Evolutionary conservation across 2,797 vertebrate species (phyloP), one percentile per base, ranked within the genome.

Genomic region (Heterohyrax brucei): DNA sequence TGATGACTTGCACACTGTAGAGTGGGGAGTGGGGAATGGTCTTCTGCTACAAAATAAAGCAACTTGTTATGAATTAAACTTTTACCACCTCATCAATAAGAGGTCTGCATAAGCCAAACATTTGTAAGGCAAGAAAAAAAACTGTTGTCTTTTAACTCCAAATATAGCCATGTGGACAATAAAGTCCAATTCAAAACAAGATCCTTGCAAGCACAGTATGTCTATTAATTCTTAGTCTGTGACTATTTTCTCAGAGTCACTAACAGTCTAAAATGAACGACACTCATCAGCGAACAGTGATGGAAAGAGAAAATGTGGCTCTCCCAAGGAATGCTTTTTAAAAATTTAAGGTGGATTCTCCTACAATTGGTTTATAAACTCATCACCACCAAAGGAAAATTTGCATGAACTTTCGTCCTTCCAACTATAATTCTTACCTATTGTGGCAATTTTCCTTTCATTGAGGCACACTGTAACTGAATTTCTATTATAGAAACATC

Each of bases 331-430:
- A 30, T 53, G 16, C 4, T 83, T 59, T 92, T 92, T 30, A n/a
- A 73, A 94, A 94, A 64, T 73, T 80, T n/a, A 79, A 82, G 89
- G 48, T 1, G 73, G 48, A 53, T 86, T 73, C 82, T 46, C 46
- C 26, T 22, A 72, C 28, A 89, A 87, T 82, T 75, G 84, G 13
- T 79, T 56, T 59, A 76, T 91, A 80, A 89, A 77, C 16, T 5
- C 44, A 82, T 19, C 16, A 8, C n/a, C 19, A 82, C 9, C 19
- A 16, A 79, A 16, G 28, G 16, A 80, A 92, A 83, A 9, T 53
- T 77, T 89, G 5, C 44, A 21, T 66, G 50, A 77, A 48, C 14
- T 88, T 64, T 78, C n/a, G 10, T 83, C 39, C 22, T 87, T 33
- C 77, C 16, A 84, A 24, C 2, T 86, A 33, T 70, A 91, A 64